Conservation (phyloP, 2,113 vertebrate species). For the Acanthisitta chloris region DNA sequence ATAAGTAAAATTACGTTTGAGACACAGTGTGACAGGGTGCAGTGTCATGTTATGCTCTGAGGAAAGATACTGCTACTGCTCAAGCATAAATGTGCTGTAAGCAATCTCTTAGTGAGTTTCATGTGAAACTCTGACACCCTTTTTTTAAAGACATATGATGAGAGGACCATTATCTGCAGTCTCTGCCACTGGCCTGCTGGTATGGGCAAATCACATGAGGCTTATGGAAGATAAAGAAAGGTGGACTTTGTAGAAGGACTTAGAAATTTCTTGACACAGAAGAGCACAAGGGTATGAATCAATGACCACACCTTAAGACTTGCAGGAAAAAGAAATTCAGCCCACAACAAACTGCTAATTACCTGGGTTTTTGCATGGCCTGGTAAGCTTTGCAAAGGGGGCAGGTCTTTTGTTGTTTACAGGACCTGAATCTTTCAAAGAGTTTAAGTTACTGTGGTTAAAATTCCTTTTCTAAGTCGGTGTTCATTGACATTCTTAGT, state of each 20-base stretch:
- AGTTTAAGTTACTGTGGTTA: conserved; percentile 15
- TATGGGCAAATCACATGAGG: neutral
- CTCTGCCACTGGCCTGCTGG: neutral
- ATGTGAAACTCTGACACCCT: neutral
- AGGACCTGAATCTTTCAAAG: neutral
- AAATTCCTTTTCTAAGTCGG: conserved; percentile 2
- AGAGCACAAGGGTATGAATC: neutral
- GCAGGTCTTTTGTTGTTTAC: neutral
- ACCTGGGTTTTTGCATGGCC: neutral
- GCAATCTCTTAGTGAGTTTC: neutral
- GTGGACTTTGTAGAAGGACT: neutral
- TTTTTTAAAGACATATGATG: neutral
- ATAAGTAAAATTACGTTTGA: neutral
- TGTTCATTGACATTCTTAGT: neutral
- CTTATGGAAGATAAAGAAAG: neutral
- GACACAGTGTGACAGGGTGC: neutral
- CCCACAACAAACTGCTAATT: neutral
- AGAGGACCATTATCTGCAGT: rapidly evolving
- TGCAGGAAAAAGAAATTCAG: neutral
- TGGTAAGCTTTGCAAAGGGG: neutral
- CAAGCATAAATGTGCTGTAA: neutral
- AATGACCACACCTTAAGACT: neutral
- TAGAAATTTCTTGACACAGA: neutral
- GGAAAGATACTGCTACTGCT: neutral
- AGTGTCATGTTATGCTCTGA: neutral